Evolutionary conservation across 53 echinoderm and acorn worm species (phyloP), one percentile per base, ranked within the genome.

Genomic region (Patiria pectinifera): DNA sequence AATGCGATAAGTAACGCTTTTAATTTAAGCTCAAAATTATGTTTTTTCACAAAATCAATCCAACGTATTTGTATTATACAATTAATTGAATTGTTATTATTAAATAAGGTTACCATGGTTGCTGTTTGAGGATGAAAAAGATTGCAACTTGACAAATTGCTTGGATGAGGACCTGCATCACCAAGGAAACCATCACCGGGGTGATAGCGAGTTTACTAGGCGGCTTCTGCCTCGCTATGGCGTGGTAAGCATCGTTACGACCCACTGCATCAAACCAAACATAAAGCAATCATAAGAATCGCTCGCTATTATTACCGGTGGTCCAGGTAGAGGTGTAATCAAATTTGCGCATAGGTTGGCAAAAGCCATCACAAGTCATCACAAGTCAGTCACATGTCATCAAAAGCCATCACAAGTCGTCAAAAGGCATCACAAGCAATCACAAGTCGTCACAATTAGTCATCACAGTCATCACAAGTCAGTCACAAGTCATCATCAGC

Each of bases 121-220:
- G 94, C 4, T 21, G 19, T 19, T 85, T 72, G 11, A 94, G 86
- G 14, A 93, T 62, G 11, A 53, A 16, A 60, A 86, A 96, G 19
- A 92, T 76, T 1, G 24, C 21, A n/a, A 85, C 81, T 78, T 96
- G 96, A 61, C 92, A 71, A 4, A 78, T 59, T 25, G 91, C 84
- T 49, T 96, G 96, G 18, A 94, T 49, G 19, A 61, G 44, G 7
- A 91, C 89, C 49, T 96, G 96, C 12, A 60, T 60, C 4, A 78
- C 59, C 47, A 96, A 59, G 2, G 94, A 94, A 43, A 93, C 87
- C 11, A 94, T 74, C 22, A 91, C 60, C 1, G 94, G 86, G 2
- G 78, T 14, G 10, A 83, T 71, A 48, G 91, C 69, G 22, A 94
- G 86, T n/a, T 94, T 81, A 19, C 76, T 87, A 2, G 76, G 7